Conservation (phyloP, 2,888 invertebrate species). For the Muschampia plurimacula region DNA sequence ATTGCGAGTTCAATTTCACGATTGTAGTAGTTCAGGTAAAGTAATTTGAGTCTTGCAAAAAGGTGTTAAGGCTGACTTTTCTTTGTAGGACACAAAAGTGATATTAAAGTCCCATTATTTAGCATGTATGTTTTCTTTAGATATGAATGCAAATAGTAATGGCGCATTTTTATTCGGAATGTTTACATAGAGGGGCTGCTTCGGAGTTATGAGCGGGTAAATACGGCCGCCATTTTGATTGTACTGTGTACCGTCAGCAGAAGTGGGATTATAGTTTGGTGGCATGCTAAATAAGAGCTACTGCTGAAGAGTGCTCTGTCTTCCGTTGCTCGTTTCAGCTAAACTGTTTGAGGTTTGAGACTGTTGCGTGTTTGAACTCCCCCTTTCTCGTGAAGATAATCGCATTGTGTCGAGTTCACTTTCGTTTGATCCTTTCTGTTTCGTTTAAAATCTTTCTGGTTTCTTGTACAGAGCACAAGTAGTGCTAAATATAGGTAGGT, state of each 20-base stretch:
- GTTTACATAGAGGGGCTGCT: constrained; percentile 81
- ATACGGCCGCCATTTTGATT: constrained; percentile 77
- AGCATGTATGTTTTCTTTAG: constrained; percentile 85
- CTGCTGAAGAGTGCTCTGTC: constrained; percentile 33
- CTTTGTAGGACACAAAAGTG: constrained; percentile 41
- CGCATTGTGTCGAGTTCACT: constrained; percentile 24
- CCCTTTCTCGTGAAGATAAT: constrained; percentile 10
- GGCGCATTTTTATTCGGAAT: constrained; percentile 83
- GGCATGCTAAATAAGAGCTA: constrained; percentile 44
- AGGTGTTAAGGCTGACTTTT: constrained; percentile 50
- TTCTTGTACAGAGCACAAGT: not conserved
- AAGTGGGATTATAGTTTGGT: constrained; percentile 54
- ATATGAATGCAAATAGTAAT: constrained; percentile 86
- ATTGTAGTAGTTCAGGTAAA: constrained; percentile 43
- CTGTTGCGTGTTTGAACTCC: constrained; percentile 1
- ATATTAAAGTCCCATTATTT: constrained; percentile 74
- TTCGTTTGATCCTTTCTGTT: constrained; percentile 25
- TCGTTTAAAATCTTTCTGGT: not conserved
- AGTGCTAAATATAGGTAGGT: not conserved
- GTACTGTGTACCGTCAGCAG: constrained; percentile 68
- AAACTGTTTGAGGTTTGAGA: constrained; percentile 14
- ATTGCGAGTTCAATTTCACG: constrained; percentile 68
- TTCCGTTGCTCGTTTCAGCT: constrained; percentile 15
- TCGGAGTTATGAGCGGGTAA: constrained; percentile 58
- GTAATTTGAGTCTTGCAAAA: not conserved